Conservation (phyloP, 1,140 invertebrate species). For the Aphaenogaster rudis region DNA sequence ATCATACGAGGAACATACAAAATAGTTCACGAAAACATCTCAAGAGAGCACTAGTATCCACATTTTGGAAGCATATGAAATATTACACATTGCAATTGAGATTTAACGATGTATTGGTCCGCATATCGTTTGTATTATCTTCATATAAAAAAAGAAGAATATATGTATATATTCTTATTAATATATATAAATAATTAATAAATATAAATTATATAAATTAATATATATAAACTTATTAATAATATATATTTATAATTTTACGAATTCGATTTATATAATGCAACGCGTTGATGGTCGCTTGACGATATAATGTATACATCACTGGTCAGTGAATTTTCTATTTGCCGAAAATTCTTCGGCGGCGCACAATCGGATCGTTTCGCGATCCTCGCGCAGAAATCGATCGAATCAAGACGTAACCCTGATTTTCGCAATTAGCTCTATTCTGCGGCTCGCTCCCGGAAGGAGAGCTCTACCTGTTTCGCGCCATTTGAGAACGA, state of each 20-base stretch:
- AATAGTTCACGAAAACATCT: background rate
- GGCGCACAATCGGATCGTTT: background rate
- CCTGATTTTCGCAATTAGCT: constrained; percentile 79
- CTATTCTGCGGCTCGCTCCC: constrained; percentile 73
- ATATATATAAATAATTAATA: too few relatives aligned
- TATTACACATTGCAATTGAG: background rate
- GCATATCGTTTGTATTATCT: too few relatives aligned
- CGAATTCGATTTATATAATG: too few relatives aligned
- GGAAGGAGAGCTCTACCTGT: constrained; percentile 68
- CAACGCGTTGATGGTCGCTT: too few relatives aligned
- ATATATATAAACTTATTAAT: too few relatives aligned
- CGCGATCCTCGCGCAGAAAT: constrained; percentile 70
- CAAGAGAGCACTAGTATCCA: constrained; percentile 27
- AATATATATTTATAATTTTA: too few relatives aligned
- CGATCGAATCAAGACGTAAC: constrained; percentile 70
- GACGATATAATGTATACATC: too few relatives aligned
- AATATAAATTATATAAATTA: too few relatives aligned
- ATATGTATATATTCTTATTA: too few relatives aligned
- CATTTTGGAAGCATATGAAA: background rate
- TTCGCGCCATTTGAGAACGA: constrained; percentile 55
- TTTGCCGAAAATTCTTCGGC: background rate
- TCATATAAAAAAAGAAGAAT: too few relatives aligned
- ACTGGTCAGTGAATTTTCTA: background rate
- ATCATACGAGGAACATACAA: background rate
- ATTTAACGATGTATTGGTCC: background rate